phyloP scores from a whole-genome alignment of 2,888 invertebrate species.

The Ferdinandea cuprea region DNA sequence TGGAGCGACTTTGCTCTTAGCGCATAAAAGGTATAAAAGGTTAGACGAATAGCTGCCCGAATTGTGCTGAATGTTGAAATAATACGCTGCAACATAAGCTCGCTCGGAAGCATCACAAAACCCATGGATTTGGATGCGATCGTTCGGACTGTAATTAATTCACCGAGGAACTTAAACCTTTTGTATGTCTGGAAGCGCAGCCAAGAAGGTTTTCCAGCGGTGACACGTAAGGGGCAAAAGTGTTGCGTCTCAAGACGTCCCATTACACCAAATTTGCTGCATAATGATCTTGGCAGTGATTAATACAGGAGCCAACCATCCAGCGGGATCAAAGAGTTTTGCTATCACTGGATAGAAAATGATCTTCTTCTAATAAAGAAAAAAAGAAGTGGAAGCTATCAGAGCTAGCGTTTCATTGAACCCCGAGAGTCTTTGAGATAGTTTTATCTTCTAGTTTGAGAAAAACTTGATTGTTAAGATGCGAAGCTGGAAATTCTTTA shows the following conservation, averaged over 20 bases:
- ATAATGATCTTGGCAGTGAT: slow-evolving; percentile 49
- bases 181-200: slow-evolving; percentile 17
- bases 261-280: slow-evolving; percentile 48
- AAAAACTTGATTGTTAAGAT: slow-evolving; percentile 37
- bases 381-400: slow-evolving; percentile 33
- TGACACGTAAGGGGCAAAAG: slow-evolving; percentile 12
- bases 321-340: slow-evolving; percentile 51
- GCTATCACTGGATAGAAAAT: slow-evolving; percentile 16
- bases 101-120: slow-evolving; percentile 58
- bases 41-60: not conserved
- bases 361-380: not conserved
- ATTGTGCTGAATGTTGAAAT: slow-evolving; percentile 13
- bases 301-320: slow-evolving; percentile 52
- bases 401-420: slow-evolving; percentile 52
- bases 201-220: slow-evolving; percentile 36
- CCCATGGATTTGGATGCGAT: slow-evolving; percentile 42
- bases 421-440: slow-evolving; percentile 45
- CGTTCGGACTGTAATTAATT: not conserved
- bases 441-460: slow-evolving; percentile 36
- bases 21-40: slow-evolving; percentile 41
- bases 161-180: slow-evolving; percentile 41
- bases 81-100: slow-evolving; percentile 40
- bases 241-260: slow-evolving; percentile 38
- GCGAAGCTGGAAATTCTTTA: not conserved
- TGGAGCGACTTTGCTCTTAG: slow-evolving; percentile 48